These are phyloP conservation scores for Rhimphoctona megacephalus DNA, from an alignment of 2,888 invertebrate species.

Conservation along the genomic window DNA sequence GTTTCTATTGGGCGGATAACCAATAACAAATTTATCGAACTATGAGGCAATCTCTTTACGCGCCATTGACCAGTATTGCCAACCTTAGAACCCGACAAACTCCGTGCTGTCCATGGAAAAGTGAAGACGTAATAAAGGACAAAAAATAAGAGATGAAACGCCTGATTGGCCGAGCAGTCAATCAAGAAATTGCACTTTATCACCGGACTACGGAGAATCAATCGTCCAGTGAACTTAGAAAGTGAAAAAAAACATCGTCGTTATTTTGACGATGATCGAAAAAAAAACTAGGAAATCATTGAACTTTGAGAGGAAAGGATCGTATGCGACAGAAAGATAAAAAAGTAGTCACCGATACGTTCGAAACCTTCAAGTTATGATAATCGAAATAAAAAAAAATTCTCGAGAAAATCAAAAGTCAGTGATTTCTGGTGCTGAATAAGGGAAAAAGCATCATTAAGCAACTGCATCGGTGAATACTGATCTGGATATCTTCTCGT, in stretches of 20 bases:
- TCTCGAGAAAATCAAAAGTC: background rate
- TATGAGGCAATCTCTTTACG: conserved; percentile 77
- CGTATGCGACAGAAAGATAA: background rate
- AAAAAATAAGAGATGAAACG: conserved; percentile 40
- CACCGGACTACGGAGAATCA: conserved; percentile 76
- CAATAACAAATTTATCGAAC: conserved; percentile 28
- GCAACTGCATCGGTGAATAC: conserved; percentile 35
- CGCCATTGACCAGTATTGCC: conserved; percentile 83
- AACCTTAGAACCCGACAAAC: conserved; percentile 77
- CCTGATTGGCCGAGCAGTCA: conserved; percentile 68
- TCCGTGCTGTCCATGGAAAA: conserved; percentile 8
- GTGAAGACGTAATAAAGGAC: conserved; percentile 37
- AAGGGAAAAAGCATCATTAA: conserved; percentile 31
- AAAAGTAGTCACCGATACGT: background rate
- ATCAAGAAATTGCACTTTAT: conserved; percentile 77
- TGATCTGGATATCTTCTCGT: conserved; percentile 43
- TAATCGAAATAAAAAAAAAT: background rate
- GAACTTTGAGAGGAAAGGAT: background rate
- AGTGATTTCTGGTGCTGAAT: background rate
- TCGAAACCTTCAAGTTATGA: background rate
- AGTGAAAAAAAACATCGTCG: conserved; percentile 78
- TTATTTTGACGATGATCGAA: background rate
- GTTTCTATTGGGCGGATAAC: conserved; percentile 11
- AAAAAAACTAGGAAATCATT: conserved; percentile 29
- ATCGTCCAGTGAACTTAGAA: conserved; percentile 79